These are phyloP conservation scores for Hedychridium roseum DNA, from an alignment of 2,888 invertebrate genomes.

Conservation along the genomic window DNA sequence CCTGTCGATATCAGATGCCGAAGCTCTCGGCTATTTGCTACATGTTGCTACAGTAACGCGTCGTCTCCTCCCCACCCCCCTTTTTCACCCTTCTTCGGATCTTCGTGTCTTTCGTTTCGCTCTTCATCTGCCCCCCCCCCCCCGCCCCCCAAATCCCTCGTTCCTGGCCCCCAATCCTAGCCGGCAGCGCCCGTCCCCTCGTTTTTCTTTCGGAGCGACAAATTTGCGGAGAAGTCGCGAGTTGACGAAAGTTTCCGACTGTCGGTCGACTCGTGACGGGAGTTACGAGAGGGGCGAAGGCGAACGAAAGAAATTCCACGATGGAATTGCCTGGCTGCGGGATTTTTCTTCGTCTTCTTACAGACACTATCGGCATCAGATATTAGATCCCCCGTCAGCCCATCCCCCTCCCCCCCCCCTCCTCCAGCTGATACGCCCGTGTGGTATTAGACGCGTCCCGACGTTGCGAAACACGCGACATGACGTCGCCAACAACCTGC, in stretches of 20 bases:
- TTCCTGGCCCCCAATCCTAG: not conserved
- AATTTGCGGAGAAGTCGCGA: conserved; percentile 13
- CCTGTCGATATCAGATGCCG: conserved; percentile 39
- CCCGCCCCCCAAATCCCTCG: not conserved
- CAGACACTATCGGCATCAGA: conserved; percentile 3
- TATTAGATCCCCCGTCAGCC: too few species aligned
- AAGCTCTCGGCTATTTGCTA: conserved; percentile 23
- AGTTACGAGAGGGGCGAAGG: not conserved
- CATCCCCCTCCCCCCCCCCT: too few species aligned
- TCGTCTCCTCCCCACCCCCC: conserved; percentile 2
- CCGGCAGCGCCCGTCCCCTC: not conserved
- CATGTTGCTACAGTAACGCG: conserved; percentile 23
- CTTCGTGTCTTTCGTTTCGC: conserved; percentile 1
- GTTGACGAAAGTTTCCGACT: conserved; percentile 23
- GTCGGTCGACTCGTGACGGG: conserved; percentile 18
- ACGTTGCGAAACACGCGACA: too few species aligned
- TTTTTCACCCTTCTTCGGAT: not conserved
- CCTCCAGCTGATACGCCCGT: too few species aligned
- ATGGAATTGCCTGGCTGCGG: conserved; percentile 7
- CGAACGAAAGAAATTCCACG: conserved; percentile 1
- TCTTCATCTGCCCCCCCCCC: not conserved
- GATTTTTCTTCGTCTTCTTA: conserved; percentile 11
- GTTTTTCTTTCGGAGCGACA: not conserved
- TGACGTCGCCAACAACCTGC: too few species aligned
- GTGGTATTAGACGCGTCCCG: too few species aligned